A percentile compares a stretch with the other conserved stretches of the same genome.
These are phyloP conservation scores for Eupithecia subumbrata DNA, from an alignment of 2,888 invertebrate genomes.

Conservation along the genomic window DNA sequence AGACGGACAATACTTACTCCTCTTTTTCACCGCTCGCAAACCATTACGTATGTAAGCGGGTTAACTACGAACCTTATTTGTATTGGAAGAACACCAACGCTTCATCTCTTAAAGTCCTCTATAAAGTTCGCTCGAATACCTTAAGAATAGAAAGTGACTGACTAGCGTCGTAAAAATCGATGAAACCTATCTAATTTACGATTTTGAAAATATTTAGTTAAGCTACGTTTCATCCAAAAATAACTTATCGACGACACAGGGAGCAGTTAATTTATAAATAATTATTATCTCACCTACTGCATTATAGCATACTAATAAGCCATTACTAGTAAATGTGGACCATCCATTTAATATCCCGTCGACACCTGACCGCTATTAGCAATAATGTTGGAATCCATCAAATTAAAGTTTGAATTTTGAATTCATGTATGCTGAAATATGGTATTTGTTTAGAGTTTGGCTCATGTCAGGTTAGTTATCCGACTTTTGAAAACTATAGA, in stretches of 20 bases:
- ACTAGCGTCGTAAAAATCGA: no score
- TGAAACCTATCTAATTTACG: no score
- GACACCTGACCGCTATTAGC: conserved; percentile 32
- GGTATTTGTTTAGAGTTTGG: conserved; percentile 6
- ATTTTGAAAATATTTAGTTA: no score
- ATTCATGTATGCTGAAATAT: background rate
- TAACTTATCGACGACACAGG: background rate
- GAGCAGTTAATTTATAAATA: background rate
- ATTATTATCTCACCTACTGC: background rate
- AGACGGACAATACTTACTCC: no score
- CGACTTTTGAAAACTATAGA: conserved; percentile 2
- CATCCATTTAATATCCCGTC: conserved; percentile 28
- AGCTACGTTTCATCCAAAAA: no score
- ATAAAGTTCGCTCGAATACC: no score
- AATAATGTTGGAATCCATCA: conserved; percentile 39
- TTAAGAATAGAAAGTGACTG: no score
- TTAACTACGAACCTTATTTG: no score
- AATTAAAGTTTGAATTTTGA: conserved; percentile 34
- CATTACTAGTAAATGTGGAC: conserved; percentile 9
- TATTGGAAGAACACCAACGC: no score
- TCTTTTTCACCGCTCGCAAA: no score
- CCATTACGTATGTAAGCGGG: no score
- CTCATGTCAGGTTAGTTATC: background rate
- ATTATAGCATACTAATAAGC: background rate
- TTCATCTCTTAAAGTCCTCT: no score